Evolutionary conservation across 2,797 vertebrate species (phyloP).

Genomic region (Tokudaia muenninki): DNA sequence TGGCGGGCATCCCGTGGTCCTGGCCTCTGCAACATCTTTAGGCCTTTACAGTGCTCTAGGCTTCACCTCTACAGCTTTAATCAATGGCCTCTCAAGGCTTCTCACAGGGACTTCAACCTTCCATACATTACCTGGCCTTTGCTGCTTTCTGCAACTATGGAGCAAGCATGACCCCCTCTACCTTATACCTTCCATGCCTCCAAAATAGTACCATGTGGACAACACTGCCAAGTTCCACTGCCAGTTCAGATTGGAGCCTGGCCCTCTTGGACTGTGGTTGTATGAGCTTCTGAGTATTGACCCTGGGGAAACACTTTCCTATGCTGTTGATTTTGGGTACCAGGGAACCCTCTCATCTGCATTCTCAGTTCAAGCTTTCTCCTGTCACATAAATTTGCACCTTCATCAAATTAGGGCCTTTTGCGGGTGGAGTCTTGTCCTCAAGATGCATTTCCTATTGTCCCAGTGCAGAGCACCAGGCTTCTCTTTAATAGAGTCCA

Average conservation of each 20-base stretch:
- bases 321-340: not conserved
- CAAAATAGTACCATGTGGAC: not conserved
- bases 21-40: not conserved
- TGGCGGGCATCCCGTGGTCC: too few relatives aligned
- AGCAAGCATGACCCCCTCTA: not conserved
- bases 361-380: not conserved
- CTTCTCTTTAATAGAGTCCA: too few relatives aligned
- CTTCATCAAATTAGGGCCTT: not conserved
- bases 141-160: not conserved
- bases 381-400: not conserved
- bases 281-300: not conserved
- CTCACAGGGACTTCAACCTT: not conserved
- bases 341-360: not conserved
- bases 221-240: not conserved
- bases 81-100: not conserved
- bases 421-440: not conserved
- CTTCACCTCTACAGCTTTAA: not conserved
- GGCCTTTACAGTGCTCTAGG: not conserved
- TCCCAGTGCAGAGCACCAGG: not conserved
- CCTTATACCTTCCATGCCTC: not conserved
- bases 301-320: not conserved
- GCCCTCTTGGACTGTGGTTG: not conserved
- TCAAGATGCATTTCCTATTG: not conserved
- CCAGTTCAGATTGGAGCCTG: not conserved
- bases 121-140: not conserved